phyloP scores from a whole-genome alignment of 1,140 invertebrate species.

The Colletes latitarsis region DNA sequence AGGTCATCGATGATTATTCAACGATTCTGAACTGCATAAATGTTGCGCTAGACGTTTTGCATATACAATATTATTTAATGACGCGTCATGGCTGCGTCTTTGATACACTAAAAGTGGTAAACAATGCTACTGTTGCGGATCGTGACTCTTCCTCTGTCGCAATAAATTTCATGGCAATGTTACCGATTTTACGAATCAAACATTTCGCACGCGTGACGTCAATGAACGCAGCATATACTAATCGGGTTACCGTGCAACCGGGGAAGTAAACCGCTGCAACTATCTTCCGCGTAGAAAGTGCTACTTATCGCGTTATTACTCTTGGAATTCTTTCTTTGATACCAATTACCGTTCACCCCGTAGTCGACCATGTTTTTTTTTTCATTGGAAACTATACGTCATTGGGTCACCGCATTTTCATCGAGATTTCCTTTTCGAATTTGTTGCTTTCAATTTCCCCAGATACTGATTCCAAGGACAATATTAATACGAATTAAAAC shows the following conservation, averaged over 20 bases:
- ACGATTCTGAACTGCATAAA: not conserved
- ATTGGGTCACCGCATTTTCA: not conserved
- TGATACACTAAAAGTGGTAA: too few relatives aligned
- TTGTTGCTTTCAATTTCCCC: too few relatives aligned
- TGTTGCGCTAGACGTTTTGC: not conserved
- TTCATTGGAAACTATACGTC: conserved; percentile 3
- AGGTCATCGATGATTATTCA: not conserved
- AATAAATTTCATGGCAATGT: not conserved
- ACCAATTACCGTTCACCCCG: conserved; percentile 18
- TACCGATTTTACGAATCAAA: not conserved
- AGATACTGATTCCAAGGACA: too few relatives aligned
- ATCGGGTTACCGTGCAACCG: conserved; percentile 10
- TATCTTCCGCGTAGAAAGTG: conserved; percentile 73
- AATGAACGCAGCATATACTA: conserved; percentile 17
- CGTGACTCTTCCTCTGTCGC: not conserved
- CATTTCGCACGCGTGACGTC: not conserved
- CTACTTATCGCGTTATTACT: conserved; percentile 50
- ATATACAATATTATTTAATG: not conserved
- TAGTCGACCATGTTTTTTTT: conserved; percentile 13
- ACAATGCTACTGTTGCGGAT: too few relatives aligned
- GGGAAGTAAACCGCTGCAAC: conserved; percentile 12
- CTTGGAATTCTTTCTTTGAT: conserved; percentile 31
- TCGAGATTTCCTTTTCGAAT: not conserved
- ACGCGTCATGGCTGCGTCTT: not conserved
- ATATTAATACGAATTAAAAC: too few relatives aligned